phyloP scores from a whole-genome alignment of 1,140 invertebrate species.

The Pseudobourletiella spinata region DNA sequence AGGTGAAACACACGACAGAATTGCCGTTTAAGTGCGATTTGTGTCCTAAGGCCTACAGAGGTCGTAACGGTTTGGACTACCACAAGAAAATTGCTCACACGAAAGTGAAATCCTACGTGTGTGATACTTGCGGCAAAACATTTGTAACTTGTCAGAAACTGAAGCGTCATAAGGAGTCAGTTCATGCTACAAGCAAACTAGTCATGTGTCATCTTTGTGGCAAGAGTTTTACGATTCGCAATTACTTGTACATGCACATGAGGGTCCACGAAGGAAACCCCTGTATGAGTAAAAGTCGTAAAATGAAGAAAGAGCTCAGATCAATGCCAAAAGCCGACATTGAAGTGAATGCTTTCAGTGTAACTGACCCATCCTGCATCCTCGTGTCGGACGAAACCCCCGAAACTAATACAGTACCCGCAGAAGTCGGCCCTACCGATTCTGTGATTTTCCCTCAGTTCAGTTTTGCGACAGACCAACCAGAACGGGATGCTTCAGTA shows the following conservation, averaged over 20 bases:
- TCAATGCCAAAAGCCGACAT: no score
- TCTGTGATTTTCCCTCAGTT: no score
- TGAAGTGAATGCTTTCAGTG: no score
- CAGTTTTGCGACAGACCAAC: no score
- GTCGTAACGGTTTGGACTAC: not conserved
- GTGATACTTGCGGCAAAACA: not conserved
- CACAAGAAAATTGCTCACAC: not conserved
- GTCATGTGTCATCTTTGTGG: not conserved
- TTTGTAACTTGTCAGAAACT: not conserved
- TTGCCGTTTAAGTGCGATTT: not conserved
- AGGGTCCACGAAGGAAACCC: not conserved
- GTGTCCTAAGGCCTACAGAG: not conserved
- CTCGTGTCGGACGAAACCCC: no score
- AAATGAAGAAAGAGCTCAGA: no score
- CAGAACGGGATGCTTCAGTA: no score
- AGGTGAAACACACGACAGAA: not conserved
- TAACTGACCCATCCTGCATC: no score
- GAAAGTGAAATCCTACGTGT: not conserved
- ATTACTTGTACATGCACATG: not conserved
- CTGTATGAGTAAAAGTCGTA: no score
- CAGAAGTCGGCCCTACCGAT: no score
- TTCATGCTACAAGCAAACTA: not conserved
- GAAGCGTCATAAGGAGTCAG: not conserved
- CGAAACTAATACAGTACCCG: no score
- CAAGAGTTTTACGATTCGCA: not conserved